These are phyloP conservation scores for Magallana nippona DNA, from an alignment of 2,888 invertebrate genomes.

Conservation along the genomic window DNA sequence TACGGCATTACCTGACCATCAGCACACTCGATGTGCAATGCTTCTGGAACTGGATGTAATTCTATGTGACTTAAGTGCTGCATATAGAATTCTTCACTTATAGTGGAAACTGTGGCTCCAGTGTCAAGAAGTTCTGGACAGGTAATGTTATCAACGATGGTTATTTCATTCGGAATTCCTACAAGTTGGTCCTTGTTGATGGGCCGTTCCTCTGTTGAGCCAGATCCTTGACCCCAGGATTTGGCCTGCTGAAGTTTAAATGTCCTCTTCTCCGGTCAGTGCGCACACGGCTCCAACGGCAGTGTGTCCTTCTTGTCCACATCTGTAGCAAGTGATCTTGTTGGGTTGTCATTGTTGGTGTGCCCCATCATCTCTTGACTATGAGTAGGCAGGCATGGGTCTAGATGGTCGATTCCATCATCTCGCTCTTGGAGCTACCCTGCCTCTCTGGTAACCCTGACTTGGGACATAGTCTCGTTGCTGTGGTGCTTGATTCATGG, in stretches of 20 bases:
- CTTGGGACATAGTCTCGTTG: background rate
- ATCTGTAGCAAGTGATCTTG: slow-evolving; percentile 27
- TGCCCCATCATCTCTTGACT: background rate
- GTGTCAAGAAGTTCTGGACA: slow-evolving; percentile 32
- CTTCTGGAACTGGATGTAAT: slow-evolving; percentile 5
- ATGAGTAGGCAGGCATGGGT: background rate
- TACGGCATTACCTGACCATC: slow-evolving; percentile 43
- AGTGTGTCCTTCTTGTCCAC: slow-evolving; percentile 40
- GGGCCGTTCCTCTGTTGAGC: no score
- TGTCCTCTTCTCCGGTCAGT: background rate
- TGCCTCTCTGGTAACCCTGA: background rate
- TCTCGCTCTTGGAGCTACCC: background rate
- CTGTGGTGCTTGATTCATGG: background rate
- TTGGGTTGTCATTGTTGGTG: background rate
- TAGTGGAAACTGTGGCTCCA: slow-evolving; percentile 41
- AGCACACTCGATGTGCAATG: slow-evolving; percentile 44
- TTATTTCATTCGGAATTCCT: slow-evolving; percentile 8
- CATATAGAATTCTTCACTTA: slow-evolving; percentile 25
- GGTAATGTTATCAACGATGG: slow-evolving; percentile 1
- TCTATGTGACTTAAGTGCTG: background rate
- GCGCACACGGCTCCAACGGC: background rate
- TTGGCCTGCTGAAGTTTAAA: slow-evolving; percentile 20
- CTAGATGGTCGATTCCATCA: background rate
- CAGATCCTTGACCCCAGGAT: slow-evolving; percentile 4
- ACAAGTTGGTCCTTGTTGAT: no score